These are phyloP conservation scores for Bergia sp. DNA, from an alignment of 92 coral and sea anemone genomes.

Conservation along the genomic window DNA sequence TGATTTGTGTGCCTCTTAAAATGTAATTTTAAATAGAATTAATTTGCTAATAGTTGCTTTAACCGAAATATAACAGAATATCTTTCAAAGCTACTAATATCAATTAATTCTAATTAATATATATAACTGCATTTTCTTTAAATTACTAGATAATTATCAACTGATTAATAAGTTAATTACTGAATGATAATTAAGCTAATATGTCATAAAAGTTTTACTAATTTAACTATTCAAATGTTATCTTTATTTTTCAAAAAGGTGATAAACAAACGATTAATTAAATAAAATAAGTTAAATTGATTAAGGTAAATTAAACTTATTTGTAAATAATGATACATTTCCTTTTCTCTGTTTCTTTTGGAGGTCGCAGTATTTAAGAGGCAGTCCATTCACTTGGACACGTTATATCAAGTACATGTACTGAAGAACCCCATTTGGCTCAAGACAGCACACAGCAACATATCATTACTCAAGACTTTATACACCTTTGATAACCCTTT, in stretches of 20 bases:
- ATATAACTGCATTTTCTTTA: no score
- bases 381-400: slow-evolving; percentile 78
- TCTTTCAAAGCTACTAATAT: background rate
- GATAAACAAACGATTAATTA: background rate
- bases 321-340: slow-evolving; percentile 66
- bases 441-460: slow-evolving; percentile 8
- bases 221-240: no score
- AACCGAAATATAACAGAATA: background rate
- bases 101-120: no score
- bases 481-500: no score
- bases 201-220: background rate
- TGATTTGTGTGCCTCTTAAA: background rate
- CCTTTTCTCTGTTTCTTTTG: slow-evolving; percentile 92
- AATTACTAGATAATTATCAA: background rate
- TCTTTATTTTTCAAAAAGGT: no score
- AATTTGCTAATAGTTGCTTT: no score
- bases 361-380: slow-evolving; percentile 89
- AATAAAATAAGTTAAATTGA: background rate
- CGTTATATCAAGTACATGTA: slow-evolving; percentile 55
- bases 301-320: background rate
- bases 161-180: background rate
- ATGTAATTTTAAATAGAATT: no score
- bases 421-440: slow-evolving; percentile 35
- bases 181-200: no score
- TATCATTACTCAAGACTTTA: no score